Conservation (phyloP, 2,113 vertebrate genomes). For the Cettia cetti region DNA sequence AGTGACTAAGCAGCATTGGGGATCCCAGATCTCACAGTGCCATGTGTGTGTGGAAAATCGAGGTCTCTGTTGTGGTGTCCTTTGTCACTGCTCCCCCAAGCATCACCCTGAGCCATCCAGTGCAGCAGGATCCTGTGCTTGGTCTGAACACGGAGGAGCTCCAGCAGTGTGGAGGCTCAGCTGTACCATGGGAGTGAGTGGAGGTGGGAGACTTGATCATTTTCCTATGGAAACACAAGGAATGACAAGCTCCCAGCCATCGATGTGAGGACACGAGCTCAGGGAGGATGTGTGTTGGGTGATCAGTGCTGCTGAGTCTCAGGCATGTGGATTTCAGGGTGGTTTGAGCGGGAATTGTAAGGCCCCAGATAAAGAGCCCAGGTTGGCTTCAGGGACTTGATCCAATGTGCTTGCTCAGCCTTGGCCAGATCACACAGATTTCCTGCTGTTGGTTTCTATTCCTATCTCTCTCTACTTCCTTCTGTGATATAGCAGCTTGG, state of each 20-base stretch:
- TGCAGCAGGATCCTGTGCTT: neutral
- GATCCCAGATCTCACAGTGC: neutral
- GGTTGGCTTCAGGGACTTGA: neutral
- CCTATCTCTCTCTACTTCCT: neutral
- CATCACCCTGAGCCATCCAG: neutral
- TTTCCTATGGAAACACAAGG: neutral
- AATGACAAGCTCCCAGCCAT: neutral
- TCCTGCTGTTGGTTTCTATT: neutral
- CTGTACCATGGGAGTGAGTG: neutral
- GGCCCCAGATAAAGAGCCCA: neutral
- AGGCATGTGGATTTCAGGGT: fast-evolving
- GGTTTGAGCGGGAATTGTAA: fast-evolving
- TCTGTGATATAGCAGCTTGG: neutral
- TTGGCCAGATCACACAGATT: neutral
- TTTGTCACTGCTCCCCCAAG: neutral
- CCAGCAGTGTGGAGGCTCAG: neutral
- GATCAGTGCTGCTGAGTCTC: neutral
- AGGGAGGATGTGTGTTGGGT: fast-evolving
- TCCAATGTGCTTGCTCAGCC: neutral
- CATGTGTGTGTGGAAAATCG: fast-evolving
- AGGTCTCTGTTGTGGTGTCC: fast-evolving
- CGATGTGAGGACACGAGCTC: fast-evolving
- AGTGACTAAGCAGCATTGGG: neutral
- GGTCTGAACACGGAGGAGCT: fast-evolving
- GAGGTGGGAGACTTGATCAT: fast-evolving